These are phyloP conservation scores for Bufo bufo DNA, from an alignment of 2,113 vertebrate genomes.

Conservation along the genomic window DNA sequence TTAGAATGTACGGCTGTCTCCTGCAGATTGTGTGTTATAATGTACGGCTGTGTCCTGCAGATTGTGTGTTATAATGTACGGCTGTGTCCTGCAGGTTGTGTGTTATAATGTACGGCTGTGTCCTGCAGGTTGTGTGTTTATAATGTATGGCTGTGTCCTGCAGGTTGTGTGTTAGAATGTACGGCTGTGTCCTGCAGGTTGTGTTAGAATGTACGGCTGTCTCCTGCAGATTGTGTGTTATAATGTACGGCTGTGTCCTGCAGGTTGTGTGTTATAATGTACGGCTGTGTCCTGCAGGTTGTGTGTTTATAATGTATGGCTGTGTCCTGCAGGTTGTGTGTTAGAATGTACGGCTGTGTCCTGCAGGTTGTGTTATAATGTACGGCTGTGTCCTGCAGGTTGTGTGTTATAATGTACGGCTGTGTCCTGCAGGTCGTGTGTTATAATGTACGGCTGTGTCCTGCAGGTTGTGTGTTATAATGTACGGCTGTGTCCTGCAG, in stretches of 20 bases:
- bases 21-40: not conserved
- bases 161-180: not conserved
- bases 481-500: not conserved
- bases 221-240: not conserved
- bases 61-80: not conserved
- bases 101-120: not conserved
- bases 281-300: too few relatives aligned
- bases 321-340: too few relatives aligned
- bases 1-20: not conserved
- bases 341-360: not conserved
- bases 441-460: not conserved
- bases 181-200: too few relatives aligned
- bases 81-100: not conserved
- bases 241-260: too few relatives aligned
- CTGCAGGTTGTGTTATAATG: not conserved
- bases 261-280: too few relatives aligned
- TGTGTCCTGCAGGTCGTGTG: not conserved
- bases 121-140: not conserved
- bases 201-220: too few relatives aligned
- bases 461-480: not conserved
- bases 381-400: not conserved
- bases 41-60: not conserved
- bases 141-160: not conserved
- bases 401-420: not conserved
- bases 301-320: too few relatives aligned